Evolutionary conservation across 2,113 vertebrate species (phyloP).

Genomic region (Pelodiscus sinensis): DNA sequence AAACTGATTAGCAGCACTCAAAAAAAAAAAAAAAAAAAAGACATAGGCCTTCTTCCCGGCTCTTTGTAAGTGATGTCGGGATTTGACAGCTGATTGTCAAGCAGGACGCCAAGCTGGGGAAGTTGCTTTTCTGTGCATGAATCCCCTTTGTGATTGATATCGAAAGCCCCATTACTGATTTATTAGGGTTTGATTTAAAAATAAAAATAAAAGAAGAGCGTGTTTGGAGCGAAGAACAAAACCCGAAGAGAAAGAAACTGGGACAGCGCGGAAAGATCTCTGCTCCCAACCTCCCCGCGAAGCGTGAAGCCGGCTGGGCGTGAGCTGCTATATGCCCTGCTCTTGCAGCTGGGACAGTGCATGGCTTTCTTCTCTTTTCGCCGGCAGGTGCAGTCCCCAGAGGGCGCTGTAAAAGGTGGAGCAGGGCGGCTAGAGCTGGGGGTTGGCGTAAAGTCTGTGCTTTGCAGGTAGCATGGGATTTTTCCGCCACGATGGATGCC

Average conservation of each 20-base stretch:
- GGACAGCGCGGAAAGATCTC: neutral
- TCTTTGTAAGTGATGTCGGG: neutral
- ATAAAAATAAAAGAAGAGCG: fast-evolving
- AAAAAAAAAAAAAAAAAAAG: neutral
- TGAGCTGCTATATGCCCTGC: neutral
- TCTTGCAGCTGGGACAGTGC: neutral
- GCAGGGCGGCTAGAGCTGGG: fast-evolving
- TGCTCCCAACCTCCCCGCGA: neutral
- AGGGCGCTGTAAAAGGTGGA: neutral
- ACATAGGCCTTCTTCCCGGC: neutral
- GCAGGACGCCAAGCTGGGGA: fast-evolving
- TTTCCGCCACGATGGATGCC: neutral
- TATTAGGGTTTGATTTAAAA: neutral
- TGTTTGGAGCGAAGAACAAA: fast-evolving
- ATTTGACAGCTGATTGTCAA: neutral
- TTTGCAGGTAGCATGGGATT: neutral
- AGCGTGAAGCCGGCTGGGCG: neutral
- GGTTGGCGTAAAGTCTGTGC: neutral
- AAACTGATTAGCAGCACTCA: neutral
- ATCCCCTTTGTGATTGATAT: neutral
- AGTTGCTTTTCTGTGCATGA: neutral
- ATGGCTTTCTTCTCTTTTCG: neutral
- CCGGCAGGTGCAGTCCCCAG: neutral
- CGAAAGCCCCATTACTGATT: neutral
- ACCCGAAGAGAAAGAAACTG: fast-evolving